These are phyloP conservation scores for Falco berigora DNA, from an alignment of 2,797 vertebrate species.

Conservation along the genomic window DNA sequence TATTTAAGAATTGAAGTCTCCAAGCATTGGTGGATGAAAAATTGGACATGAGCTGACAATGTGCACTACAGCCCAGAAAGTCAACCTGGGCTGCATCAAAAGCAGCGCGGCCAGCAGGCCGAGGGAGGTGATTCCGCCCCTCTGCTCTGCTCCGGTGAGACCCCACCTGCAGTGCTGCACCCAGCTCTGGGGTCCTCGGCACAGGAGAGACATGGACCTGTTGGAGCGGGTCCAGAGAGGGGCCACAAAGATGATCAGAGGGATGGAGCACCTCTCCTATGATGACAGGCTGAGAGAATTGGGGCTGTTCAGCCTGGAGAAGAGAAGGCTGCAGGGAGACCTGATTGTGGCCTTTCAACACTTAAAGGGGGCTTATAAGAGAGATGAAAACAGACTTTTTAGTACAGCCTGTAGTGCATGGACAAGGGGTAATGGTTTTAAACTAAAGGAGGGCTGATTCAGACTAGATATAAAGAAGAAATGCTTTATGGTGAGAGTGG, in stretches of 20 bases:
- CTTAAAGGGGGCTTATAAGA: background rate
- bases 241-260: background rate
- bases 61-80: background rate
- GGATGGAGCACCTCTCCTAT: background rate
- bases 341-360: background rate
- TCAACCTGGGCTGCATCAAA: background rate
- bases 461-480: background rate
- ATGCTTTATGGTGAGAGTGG: background rate
- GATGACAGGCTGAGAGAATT: background rate
- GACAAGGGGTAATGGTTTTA: background rate
- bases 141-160: background rate
- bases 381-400: background rate
- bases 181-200: background rate
- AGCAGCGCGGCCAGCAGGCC: fast-evolving
- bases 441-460: background rate
- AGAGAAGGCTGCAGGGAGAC: background rate
- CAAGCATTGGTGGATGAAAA: background rate
- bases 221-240: background rate
- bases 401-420: background rate
- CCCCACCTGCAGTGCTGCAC: background rate
- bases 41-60: background rate
- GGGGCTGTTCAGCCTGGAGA: background rate
- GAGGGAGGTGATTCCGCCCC: background rate
- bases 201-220: background rate
- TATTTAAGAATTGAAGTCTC: background rate